phyloP scores from a whole-genome alignment of 1,140 invertebrate genomes.

The Forficula auricularia region DNA sequence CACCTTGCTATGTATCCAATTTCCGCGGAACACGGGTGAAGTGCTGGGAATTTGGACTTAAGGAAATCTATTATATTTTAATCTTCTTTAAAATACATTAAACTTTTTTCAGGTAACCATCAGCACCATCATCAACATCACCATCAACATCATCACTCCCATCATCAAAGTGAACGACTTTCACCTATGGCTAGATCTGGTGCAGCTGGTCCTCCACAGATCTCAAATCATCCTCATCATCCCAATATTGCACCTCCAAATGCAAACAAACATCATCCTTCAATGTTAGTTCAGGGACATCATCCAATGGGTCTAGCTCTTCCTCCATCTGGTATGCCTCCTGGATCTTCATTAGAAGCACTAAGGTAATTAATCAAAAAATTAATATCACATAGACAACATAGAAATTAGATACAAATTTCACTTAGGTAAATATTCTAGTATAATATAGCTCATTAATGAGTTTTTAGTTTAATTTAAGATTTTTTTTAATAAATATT shows the following conservation, averaged over 20 bases:
- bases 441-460: too few species aligned
- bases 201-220: constrained; percentile 16
- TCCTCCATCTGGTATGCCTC: constrained; percentile 4
- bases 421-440: too few species aligned
- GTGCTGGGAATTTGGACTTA: too few species aligned
- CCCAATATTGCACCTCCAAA: constrained; percentile 41
- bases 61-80: too few species aligned
- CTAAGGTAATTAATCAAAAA: constrained; percentile 1
- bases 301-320: constrained; percentile 5
- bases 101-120: too few species aligned
- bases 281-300: constrained; percentile 21
- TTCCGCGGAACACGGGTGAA: too few species aligned
- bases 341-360: constrained; percentile 7
- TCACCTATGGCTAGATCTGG: constrained; percentile 22
- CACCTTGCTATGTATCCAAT: too few species aligned
- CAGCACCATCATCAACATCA: constrained; percentile 11
- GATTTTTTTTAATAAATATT: too few species aligned
- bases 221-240: constrained; percentile 39
- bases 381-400: background rate
- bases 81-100: too few species aligned
- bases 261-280: constrained; percentile 29
- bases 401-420: too few species aligned
- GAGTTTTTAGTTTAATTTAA: too few species aligned
- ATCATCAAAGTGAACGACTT: constrained; percentile 18
- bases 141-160: constrained; percentile 21